Evolutionary conservation across 1,140 invertebrate genomes (phyloP).

Genomic region (Bombus consobrinus): DNA sequence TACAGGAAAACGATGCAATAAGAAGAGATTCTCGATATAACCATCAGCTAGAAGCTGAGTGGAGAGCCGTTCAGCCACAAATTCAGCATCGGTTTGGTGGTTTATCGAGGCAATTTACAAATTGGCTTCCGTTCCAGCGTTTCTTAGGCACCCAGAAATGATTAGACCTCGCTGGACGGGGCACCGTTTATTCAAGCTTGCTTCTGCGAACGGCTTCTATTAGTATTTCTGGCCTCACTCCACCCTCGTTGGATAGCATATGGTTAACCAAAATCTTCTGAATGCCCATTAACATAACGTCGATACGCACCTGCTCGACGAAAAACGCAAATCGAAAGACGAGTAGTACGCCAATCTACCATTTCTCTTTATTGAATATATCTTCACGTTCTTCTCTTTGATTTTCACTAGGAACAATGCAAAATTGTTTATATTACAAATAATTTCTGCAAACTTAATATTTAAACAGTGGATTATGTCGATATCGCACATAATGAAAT

Average conservation of each 20-base stretch:
- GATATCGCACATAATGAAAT: too few relatives aligned
- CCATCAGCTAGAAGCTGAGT: background rate
- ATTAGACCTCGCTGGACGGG: constrained; percentile 51
- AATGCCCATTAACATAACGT: constrained; percentile 71
- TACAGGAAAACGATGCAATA: background rate
- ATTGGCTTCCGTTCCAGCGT: constrained; percentile 68
- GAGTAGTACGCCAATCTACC: background rate
- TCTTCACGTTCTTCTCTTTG: constrained; percentile 13
- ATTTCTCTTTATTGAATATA: constrained; percentile 9
- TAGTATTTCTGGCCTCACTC: constrained; percentile 58
- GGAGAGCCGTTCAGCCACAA: constrained; percentile 13
- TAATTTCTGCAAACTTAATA: background rate
- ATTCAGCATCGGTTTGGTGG: constrained; percentile 40
- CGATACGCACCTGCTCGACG: constrained; percentile 73
- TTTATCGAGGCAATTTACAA: constrained; percentile 66
- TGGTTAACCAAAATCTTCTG: constrained; percentile 74
- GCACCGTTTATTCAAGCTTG: constrained; percentile 55
- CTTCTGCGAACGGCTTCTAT: constrained; percentile 65
- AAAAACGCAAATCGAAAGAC: constrained; percentile 54
- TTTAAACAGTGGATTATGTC: background rate
- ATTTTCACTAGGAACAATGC: background rate
- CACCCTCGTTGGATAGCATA: constrained; percentile 69
- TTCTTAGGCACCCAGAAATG: constrained; percentile 45
- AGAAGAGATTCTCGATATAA: background rate
- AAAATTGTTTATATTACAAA: too few relatives aligned